Evolutionary conservation across 1,140 invertebrate genomes (phyloP).

Genomic region (Hylyphantes graminicola): DNA sequence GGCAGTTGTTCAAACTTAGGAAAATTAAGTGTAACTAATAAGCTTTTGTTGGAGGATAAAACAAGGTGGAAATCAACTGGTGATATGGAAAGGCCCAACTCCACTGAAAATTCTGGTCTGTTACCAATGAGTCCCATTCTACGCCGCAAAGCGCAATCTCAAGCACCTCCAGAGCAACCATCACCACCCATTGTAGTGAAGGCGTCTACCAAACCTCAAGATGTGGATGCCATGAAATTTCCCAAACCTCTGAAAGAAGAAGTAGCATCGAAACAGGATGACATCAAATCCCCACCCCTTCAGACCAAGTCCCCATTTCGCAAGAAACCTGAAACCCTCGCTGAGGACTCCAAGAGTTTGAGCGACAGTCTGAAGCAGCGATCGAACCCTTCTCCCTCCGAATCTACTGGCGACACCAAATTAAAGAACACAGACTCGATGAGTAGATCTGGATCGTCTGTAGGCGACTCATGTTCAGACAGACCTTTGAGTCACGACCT

Average conservation of each 20-base stretch:
- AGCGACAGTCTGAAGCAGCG: constrained; percentile 31
- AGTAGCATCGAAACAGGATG: not conserved
- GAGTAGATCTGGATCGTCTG: constrained; percentile 42
- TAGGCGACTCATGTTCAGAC: constrained; percentile 15
- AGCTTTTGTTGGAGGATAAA: constrained; percentile 27
- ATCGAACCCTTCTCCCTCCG: not conserved
- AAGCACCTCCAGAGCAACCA: constrained; percentile 25
- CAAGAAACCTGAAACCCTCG: constrained; percentile 30
- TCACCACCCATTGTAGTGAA: constrained; percentile 45
- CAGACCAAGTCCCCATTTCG: not conserved
- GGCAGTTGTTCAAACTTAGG: constrained; percentile 44
- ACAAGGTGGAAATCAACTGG: constrained; percentile 41
- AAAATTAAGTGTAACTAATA: constrained; percentile 18
- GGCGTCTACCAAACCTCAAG: constrained; percentile 60
- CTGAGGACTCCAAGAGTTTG: constrained; percentile 45
- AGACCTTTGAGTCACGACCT: constrained; percentile 19
- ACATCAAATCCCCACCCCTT: not conserved
- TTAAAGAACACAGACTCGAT: constrained; percentile 30
- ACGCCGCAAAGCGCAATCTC: constrained; percentile 35
- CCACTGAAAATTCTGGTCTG: constrained; percentile 44
- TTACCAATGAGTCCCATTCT: constrained; percentile 61
- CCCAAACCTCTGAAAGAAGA: constrained; percentile 37
- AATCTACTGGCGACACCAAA: constrained; percentile 19
- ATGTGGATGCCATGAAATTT: constrained; percentile 61
- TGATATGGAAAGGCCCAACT: constrained; percentile 35